Evolutionary conservation across 2,113 vertebrate species (phyloP), one percentile per base, ranked within the genome.

Genomic region (Pogonocichla stellata): DNA sequence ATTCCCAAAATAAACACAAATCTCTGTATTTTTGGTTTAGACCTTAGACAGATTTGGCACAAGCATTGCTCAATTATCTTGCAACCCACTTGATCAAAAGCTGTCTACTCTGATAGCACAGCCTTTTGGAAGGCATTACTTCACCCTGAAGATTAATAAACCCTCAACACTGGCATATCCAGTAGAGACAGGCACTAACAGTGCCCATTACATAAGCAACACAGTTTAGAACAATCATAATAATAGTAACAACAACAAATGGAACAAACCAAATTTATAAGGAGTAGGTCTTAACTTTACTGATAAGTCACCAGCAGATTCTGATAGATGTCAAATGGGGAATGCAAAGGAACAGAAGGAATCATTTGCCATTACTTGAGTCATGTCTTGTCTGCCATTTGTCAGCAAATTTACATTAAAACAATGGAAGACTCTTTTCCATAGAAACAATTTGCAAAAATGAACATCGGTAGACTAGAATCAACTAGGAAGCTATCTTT

Each of bases 1-100:
- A 80, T 43, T 96, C 75, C 85, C 85, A 96, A 90, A 83, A 90
- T 67, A 92, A 92, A 93, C 81, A 86, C 18, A 67, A 93, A 84
- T 8, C 16, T 45, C 62, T 34, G 38, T 47, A 43, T 50, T 95
- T 90, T 88, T 83, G 31, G 40, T 77, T 90, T 80, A 64, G 75
- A 84, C 80, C 89, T 57, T 83, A 80, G 45, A 66, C 25, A 71
- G 51, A 88, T 88, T 62, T 95, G 82, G 79, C 80, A 86, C 36
- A 83, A 88, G 29, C 1, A 0, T 42, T 48, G 42, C 69, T 70
- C 31, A 69, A 85, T 93, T 92, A 91, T 70, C 24, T 79, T 40
- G 26, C 28, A 95, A 72, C 13, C 8, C 34, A 54, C 19, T 74
- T 67, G 48, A 81, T 64, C 40, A 89, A 84, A 81, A 87, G 36